A percentile compares a stretch with the other conserved stretches of the same genome.
Evolutionary conservation across 2,113 vertebrate genomes (phyloP).

Genomic region (Chloropsis hardwickii): DNA sequence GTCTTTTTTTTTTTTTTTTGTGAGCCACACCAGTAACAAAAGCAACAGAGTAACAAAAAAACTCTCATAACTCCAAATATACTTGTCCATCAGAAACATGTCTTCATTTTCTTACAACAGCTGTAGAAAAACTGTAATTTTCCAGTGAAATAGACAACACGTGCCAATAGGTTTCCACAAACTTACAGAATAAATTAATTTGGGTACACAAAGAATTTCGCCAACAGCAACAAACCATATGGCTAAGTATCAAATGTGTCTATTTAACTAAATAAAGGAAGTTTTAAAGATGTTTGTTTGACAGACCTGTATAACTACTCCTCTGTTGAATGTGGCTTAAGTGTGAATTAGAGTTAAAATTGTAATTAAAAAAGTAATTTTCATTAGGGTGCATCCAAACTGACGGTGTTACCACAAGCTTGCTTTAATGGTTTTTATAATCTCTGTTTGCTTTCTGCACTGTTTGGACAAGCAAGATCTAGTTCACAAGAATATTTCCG

Average conservation of each 20-base stretch:
- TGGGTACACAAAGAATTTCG: not conserved
- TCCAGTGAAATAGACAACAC: not conserved
- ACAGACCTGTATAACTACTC: not conserved
- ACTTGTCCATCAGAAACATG: not conserved
- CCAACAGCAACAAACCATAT: conserved; percentile 15
- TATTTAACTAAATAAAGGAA: conserved; percentile 27
- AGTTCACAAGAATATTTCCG: not conserved
- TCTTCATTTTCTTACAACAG: not conserved
- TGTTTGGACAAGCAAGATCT: not conserved
- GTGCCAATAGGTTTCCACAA: not conserved
- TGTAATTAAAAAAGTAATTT: not conserved
- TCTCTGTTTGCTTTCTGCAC: not conserved
- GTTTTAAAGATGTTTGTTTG: not conserved
- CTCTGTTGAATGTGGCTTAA: not conserved
- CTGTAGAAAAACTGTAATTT: not conserved
- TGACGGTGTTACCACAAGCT: not conserved
- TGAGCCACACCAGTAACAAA: not conserved
- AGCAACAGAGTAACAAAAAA: not conserved
- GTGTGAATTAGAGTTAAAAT: not conserved
- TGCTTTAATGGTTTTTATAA: not conserved
- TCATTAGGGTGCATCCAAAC: not conserved
- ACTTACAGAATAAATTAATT: not conserved
- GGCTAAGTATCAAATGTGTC: not conserved
- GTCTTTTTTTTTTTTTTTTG: not conserved
- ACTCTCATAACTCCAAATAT: not conserved